phyloP scores from a whole-genome alignment of 2,113 vertebrate genomes.

The Nothocercus julius region DNA sequence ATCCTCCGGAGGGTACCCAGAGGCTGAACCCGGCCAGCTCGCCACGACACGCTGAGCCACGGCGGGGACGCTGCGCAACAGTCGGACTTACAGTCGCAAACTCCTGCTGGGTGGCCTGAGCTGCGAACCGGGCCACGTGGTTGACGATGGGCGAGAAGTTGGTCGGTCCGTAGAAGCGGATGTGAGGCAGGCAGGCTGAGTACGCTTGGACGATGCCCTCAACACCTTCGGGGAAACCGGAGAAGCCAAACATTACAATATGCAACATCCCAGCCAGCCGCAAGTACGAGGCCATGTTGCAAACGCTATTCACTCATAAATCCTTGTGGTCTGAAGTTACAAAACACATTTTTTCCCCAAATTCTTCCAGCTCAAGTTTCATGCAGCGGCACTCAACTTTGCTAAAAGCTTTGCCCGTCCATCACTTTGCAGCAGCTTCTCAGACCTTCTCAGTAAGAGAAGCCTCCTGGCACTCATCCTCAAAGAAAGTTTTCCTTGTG shows the following conservation, averaged over 20 bases:
- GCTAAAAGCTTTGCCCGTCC: background rate
- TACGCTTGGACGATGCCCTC: constrained; percentile 96
- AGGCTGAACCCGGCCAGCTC: background rate
- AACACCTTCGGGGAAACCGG: constrained; percentile 81
- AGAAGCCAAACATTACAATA: background rate
- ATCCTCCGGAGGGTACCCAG: background rate
- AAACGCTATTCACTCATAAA: background rate
- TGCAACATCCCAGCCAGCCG: background rate
- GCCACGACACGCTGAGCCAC: background rate
- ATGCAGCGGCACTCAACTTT: background rate
- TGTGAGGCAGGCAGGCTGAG: constrained; percentile 92
- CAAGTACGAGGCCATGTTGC: background rate
- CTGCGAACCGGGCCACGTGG: constrained; percentile 93
- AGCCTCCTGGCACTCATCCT: fast-evolving
- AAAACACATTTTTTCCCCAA: fast-evolving
- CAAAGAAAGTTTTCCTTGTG: background rate
- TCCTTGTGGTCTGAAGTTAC: background rate
- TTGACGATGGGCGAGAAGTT: constrained; percentile 97
- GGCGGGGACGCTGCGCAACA: too few relatives aligned
- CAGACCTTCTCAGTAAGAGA: background rate
- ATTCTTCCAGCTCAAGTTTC: background rate
- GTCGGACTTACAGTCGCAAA: constrained; percentile 84
- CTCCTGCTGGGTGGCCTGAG: constrained; percentile 92
- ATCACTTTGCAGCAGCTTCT: background rate
- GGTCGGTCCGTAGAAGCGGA: constrained; percentile 97